These are phyloP conservation scores for Valencia hispanica DNA, from an alignment of 2,797 vertebrate species.

Conservation along the genomic window DNA sequence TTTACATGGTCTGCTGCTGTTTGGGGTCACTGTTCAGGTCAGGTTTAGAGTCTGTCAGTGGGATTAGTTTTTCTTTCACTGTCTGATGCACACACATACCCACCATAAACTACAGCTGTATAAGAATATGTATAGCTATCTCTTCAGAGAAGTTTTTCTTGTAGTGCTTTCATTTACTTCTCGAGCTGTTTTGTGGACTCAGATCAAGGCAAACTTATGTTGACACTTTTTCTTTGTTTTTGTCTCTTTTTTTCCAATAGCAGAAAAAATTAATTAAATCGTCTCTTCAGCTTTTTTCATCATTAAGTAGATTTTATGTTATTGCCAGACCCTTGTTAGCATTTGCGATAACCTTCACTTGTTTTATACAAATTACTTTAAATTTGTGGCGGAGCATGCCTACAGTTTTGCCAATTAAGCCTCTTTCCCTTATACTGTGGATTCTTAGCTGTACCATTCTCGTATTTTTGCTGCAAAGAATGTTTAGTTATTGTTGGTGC, in stretches of 20 bases:
- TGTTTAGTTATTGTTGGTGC: not conserved
- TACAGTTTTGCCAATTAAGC: not conserved
- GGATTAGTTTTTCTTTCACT: conserved; percentile 63
- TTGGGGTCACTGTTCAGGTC: conserved; percentile 72
- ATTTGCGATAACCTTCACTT: conserved; percentile 5
- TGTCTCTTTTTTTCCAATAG: not conserved
- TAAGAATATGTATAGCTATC: conserved; percentile 35
- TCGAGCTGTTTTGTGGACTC: conserved; percentile 11
- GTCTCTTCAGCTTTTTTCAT: not conserved
- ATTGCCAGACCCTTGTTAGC: not conserved
- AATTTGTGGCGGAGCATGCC: not conserved
- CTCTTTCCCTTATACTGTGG: not conserved
- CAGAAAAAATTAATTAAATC: conserved; percentile 1
- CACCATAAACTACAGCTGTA: conserved; percentile 29
- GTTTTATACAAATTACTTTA: not conserved
- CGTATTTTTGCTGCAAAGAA: not conserved
- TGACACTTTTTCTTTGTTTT: not conserved
- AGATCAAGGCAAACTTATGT: conserved; percentile 11
- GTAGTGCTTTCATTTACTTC: conserved; percentile 20
- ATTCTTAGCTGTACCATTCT: not conserved
- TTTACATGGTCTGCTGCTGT: conserved; percentile 67
- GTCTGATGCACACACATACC: conserved; percentile 50
- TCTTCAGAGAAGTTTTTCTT: conserved; percentile 31
- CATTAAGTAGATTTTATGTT: not conserved
- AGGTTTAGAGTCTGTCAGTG: conserved; percentile 68